Base-by-base conservation (phyloP, 92 coral and sea anemone genomes). In the Epizoanthus scotinus region DNA sequence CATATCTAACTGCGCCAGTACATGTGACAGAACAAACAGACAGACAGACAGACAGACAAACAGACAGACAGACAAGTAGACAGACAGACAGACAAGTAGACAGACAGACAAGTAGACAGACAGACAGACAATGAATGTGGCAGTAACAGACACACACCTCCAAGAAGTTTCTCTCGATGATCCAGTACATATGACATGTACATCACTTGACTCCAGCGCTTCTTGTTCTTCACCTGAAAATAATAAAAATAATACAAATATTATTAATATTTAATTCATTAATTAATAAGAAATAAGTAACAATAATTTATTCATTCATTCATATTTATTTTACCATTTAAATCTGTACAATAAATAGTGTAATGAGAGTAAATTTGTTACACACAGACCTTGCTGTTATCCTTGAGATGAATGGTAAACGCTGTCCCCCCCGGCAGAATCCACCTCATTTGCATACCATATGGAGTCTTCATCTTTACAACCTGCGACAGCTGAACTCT, bases 171-270 rank as follows among this genome's bases (percentile, higher is more conserved):
- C 64, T 83, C 93, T 64, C 86, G 89, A 60, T 84, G 88, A 84
- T 94, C 98, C 79, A 94, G 64, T 27, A 94, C 93, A 77, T 94
- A 94, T 0, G 98, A 94, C 98, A 94, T 94, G 88, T 94, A 94
- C 98, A 94, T 94, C 19, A 86, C 93, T 77, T 93, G 98, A 73
- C 98, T 93, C 98, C 98, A 94, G 20, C 98, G 98, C 78, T 94
- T 94, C 86, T 94, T 94, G 92, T 94, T 94, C 62, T 91, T 94
- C 29, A 94, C 98, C 98, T 94, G 31, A 1, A 25, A 12, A 25
- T 13, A 34, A 8, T 8, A 26, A 13, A 7, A 31, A 63, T 19
- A 61, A 0, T 61, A 61, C 3, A 17, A 18, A 27, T 8, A 27
- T 0, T 10, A 63, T 9, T 9, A 40, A 12, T 12, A 18, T 26